phyloP scores from a whole-genome alignment of 1,140 invertebrate genomes.

The Trichomalopsis sarcophagae region DNA sequence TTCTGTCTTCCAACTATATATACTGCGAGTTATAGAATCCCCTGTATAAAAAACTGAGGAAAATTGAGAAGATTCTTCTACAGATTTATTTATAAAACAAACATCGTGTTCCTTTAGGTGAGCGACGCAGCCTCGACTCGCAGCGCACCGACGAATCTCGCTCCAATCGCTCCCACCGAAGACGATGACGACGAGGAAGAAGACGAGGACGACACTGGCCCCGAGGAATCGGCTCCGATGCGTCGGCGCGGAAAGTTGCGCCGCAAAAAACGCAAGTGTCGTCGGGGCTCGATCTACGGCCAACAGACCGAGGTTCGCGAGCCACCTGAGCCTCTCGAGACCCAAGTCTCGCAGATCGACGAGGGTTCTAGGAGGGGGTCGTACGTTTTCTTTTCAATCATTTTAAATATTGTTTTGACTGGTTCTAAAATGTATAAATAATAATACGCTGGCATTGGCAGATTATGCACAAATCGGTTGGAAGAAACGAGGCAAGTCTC shows the following conservation, averaged over 20 bases:
- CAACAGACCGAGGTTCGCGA: slow-evolving; percentile 71
- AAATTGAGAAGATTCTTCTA: no score
- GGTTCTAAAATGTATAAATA: no score
- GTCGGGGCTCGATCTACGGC: slow-evolving; percentile 68
- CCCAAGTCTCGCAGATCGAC: slow-evolving; percentile 69
- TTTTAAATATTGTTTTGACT: slow-evolving; percentile 18
- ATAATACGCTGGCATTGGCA: background rate
- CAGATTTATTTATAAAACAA: no score
- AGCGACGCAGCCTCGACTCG: slow-evolving; percentile 47
- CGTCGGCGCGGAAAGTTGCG: slow-evolving; percentile 65
- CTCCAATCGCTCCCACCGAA: background rate
- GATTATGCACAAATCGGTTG: background rate
- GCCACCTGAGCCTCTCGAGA: slow-evolving; percentile 68
- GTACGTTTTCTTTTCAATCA: slow-evolving; percentile 55
- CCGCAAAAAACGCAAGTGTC: slow-evolving; percentile 67
- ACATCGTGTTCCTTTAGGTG: background rate
- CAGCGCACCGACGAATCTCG: slow-evolving; percentile 9
- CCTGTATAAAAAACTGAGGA: no score
- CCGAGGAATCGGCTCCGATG: slow-evolving; percentile 32
- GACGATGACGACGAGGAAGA: slow-evolving; percentile 57
- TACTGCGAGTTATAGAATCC: no score
- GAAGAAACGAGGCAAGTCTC: slow-evolving; percentile 34
- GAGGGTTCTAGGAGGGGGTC: slow-evolving; percentile 62
- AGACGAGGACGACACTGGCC: slow-evolving; percentile 50
- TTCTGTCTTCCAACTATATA: no score